Conservation (phyloP, 2,113 vertebrate species). For the Ctenomys sociabilis region DNA sequence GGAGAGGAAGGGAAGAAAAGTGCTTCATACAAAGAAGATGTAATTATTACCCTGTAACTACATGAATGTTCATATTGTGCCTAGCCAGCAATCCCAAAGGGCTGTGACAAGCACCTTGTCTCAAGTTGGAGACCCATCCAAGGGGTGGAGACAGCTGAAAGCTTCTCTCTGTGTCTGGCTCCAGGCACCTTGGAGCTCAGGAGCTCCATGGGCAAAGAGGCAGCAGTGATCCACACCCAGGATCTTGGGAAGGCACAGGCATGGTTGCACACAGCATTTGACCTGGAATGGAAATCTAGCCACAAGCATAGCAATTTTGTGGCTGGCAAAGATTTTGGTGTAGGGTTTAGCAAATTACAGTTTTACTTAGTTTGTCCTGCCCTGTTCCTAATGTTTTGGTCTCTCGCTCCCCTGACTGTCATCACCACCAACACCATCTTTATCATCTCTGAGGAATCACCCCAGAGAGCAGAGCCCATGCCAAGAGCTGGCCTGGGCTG, state of each 20-base stretch:
- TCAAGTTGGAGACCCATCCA: constrained; percentile 29
- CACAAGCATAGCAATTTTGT: constrained; percentile 55
- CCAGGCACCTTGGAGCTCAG: background rate
- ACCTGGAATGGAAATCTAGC: constrained; percentile 1
- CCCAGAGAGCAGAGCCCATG: background rate
- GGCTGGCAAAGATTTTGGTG: constrained; percentile 58
- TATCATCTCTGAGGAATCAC: constrained; percentile 37
- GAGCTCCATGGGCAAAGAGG: background rate
- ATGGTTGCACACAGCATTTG: background rate
- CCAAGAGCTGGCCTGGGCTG: background rate
- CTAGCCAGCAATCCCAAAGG: constrained; percentile 59
- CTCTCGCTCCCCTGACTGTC: constrained; percentile 23
- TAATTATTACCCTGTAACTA: constrained; percentile 82
- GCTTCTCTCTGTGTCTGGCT: background rate
- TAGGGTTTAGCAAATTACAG: constrained; percentile 65
- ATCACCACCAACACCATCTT: constrained; percentile 56
- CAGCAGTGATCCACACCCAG: background rate
- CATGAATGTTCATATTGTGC: constrained; percentile 72
- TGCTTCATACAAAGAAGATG: constrained; percentile 66
- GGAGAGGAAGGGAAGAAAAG: constrained; percentile 61
- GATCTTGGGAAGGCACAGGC: background rate
- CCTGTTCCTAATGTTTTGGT: background rate
- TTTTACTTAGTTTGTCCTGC: constrained; percentile 29
- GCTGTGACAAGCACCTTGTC: constrained; percentile 61
- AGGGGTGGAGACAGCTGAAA: constrained; percentile 35